A percentile compares a stretch with the other conserved stretches of the same genome.
phyloP scores from a whole-genome alignment of 2,888 invertebrate genomes.

The Eustalomyia histrio region DNA sequence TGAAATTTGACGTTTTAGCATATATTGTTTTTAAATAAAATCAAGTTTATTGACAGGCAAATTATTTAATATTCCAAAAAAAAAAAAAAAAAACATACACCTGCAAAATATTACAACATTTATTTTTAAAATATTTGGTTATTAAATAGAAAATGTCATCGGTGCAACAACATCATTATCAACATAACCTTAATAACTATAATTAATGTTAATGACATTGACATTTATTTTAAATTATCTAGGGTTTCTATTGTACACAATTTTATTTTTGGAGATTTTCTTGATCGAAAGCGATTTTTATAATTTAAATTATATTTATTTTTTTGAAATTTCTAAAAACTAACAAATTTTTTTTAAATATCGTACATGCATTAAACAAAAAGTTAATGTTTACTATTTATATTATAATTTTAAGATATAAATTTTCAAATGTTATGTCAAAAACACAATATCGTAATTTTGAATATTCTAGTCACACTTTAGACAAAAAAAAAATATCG shows the following conservation, averaged over 20 bases:
- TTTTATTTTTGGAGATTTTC: too few relatives aligned
- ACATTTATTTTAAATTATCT: not conserved
- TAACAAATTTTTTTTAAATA: too few relatives aligned
- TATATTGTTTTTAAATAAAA: not conserved
- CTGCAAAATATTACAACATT: conserved; percentile 10
- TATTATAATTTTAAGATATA: too few relatives aligned
- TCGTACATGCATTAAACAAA: too few relatives aligned
- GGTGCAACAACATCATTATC: not conserved
- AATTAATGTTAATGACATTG: conserved; percentile 20
- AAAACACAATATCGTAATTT: too few relatives aligned
- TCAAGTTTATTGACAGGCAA: not conserved
- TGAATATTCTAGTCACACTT: too few relatives aligned
- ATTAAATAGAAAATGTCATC: conserved; percentile 17
- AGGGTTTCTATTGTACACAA: not conserved
- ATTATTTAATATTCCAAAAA: not conserved
- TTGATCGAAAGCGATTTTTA: not conserved
- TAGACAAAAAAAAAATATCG: too few relatives aligned
- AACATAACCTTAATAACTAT: not conserved
- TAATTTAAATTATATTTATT: too few relatives aligned
- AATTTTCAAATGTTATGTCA: too few relatives aligned
- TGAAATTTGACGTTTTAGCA: too few relatives aligned
- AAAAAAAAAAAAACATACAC: conserved; percentile 13
- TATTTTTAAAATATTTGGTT: not conserved
- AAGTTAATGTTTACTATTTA: too few relatives aligned
- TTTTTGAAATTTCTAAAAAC: too few relatives aligned